phyloP scores from a whole-genome alignment of 53 echinoderm and acorn worm genomes.

The Luidia sarsii region DNA sequence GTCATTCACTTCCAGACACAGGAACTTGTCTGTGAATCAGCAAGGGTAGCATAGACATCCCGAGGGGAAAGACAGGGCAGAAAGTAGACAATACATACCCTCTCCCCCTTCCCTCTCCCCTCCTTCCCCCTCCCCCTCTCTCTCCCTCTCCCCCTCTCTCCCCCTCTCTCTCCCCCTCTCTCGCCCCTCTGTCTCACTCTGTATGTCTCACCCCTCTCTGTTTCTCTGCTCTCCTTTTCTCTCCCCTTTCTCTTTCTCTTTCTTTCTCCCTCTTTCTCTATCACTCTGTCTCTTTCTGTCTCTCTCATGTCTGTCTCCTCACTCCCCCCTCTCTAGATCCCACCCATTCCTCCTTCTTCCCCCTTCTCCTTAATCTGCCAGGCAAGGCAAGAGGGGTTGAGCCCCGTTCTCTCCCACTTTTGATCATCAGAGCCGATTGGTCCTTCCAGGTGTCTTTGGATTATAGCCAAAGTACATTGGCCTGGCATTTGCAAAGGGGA shows the following conservation, averaged over 20 bases:
- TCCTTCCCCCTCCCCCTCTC: neutral
- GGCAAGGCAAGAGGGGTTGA: too few relatives aligned
- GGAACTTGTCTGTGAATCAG: constrained; percentile 36
- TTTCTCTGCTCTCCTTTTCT: too few relatives aligned
- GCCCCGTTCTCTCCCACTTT: too few relatives aligned
- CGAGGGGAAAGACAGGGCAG: neutral
- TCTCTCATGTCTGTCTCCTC: neutral
- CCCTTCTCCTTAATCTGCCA: neutral
- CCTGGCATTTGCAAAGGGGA: too few relatives aligned
- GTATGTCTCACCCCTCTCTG: too few relatives aligned
- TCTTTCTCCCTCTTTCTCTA: neutral
- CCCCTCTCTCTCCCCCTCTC: neutral
- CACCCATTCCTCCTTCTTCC: neutral
- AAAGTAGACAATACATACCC: neutral
- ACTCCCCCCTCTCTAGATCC: neutral
- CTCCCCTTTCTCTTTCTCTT: neutral
- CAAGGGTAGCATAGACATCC: neutral
- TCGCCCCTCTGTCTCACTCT: neutral
- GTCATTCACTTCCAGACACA: constrained; percentile 33
- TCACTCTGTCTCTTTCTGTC: neutral
- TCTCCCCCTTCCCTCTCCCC: neutral
- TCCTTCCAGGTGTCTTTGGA: too few relatives aligned
- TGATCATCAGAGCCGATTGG: too few relatives aligned
- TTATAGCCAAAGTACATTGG: constrained; percentile 17
- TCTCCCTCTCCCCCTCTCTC: neutral